Evolutionary conservation across 1,140 invertebrate genomes (phyloP).

Genomic region (Rhopalosiphum padi): DNA sequence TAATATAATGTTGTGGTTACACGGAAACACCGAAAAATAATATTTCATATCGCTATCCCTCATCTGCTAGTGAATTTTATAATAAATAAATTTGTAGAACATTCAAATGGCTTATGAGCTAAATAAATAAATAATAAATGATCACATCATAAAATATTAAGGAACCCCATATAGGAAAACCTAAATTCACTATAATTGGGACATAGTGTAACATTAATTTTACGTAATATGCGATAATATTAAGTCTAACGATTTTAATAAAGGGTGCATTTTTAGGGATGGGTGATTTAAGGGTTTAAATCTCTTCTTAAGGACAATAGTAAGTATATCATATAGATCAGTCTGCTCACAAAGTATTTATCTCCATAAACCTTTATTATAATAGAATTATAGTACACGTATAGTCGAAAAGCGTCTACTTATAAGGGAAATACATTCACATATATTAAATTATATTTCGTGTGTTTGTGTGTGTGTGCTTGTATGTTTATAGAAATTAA

Average conservation of each 20-base stretch:
- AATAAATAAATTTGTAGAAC: background rate
- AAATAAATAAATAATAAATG: background rate
- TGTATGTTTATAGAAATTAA: background rate
- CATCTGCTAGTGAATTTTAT: background rate
- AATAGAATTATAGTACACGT: background rate
- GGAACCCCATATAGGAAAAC: background rate
- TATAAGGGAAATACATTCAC: background rate
- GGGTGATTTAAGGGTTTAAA: background rate
- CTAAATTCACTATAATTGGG: background rate
- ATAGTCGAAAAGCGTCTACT: background rate
- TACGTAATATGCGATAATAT: background rate
- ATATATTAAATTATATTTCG: background rate
- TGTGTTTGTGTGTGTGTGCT: no score
- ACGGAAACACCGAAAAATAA: background rate
- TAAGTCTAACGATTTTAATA: background rate
- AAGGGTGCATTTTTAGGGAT: background rate
- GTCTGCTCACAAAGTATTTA: background rate
- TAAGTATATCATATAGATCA: background rate
- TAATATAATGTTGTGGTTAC: background rate
- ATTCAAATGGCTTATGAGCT: background rate
- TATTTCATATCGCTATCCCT: background rate
- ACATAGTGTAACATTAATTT: background rate
- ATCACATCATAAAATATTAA: background rate
- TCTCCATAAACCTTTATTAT: background rate
- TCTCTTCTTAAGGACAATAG: background rate